Evolutionary conservation across 2,113 vertebrate genomes (phyloP).

Genomic region (zebrafish (Danio rerio)): GRCz12tu NC_133179.1:37051501-37052000

Average conservation of each 20-base stretch:
- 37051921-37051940: too few species aligned
- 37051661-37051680: neutral
- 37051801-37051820: neutral
- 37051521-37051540: neutral
- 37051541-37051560: neutral
- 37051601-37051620: too few species aligned
- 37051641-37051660: too few species aligned
- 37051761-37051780: neutral
- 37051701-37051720: neutral
- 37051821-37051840: neutral
- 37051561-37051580: neutral
- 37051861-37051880: too few species aligned
- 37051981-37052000: too few species aligned
- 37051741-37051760: neutral
- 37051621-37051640: too few species aligned
- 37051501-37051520: neutral
- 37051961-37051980: too few species aligned
- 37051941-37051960: too few species aligned
- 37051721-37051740: neutral
- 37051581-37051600: slow-evolving; percentile 20
- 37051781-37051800: neutral
- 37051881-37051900: too few species aligned
- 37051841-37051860: too few species aligned
- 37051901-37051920: too few species aligned
- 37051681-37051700: slow-evolving; percentile 6